Evolutionary conservation across 2,888 invertebrate genomes (phyloP).

Genomic region (Glyphotaelius pellucidus): DNA sequence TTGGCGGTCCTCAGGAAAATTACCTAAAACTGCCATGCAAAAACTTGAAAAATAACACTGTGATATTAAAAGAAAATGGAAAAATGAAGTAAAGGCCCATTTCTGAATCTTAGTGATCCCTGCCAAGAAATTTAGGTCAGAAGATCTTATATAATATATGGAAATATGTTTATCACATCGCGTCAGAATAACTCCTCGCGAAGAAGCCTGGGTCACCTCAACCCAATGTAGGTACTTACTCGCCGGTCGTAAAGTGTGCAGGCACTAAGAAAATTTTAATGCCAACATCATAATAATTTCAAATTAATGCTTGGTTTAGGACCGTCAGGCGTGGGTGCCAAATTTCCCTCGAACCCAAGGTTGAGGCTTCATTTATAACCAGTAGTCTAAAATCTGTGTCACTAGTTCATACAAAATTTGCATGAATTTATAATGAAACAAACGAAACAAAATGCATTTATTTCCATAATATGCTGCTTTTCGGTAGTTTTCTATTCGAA

Average conservation of each 20-base stretch:
- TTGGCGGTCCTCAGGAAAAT: not conserved
- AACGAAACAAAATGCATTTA: no score
- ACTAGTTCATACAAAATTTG: not conserved
- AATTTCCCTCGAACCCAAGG: not conserved
- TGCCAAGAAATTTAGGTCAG: not conserved
- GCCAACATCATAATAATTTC: not conserved
- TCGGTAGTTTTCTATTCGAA: no score
- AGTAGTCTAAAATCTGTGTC: not conserved
- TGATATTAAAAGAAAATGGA: not conserved
- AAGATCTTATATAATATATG: not conserved
- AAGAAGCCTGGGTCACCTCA: not conserved
- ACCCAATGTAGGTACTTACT: not conserved
- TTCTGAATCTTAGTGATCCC: not conserved
- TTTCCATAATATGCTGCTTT: no score
- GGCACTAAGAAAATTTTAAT: not conserved
- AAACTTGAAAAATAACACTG: not conserved
- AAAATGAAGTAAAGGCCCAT: not conserved
- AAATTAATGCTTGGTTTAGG: not conserved
- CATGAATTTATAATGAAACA: not conserved
- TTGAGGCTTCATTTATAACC: not conserved
- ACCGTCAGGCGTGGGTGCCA: not conserved
- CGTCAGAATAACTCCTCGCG: not conserved
- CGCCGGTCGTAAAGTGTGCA: not conserved
- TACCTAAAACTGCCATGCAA: not conserved
- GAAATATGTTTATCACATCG: not conserved